Percentiles rank a stretch among this genome's conserved stretches.
Evolutionary conservation across 1,140 invertebrate genomes (phyloP).

Genomic region (Microplitis mediator): DNA sequence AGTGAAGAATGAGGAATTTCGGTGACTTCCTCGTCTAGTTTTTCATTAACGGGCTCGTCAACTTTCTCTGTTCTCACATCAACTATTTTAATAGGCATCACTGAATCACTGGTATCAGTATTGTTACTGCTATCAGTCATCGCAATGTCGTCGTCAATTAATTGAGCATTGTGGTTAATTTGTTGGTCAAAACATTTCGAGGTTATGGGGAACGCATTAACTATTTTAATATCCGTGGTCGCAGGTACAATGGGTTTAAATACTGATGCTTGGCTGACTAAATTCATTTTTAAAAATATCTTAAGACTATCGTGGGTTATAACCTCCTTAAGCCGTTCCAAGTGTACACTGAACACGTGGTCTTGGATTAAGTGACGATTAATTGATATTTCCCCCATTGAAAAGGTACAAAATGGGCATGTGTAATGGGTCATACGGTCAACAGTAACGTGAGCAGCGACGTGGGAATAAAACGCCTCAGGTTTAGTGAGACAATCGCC

Average conservation of each 20-base stretch:
- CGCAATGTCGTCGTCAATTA: background rate
- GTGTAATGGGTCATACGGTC: constrained; percentile 44
- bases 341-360: constrained; percentile 43
- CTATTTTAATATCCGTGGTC: constrained; percentile 36
- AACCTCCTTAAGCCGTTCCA: constrained; percentile 30
- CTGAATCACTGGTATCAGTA: background rate
- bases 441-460: constrained; percentile 43
- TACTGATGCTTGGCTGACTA: no score
- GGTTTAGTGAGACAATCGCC: constrained; percentile 42
- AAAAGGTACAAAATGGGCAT: constrained; percentile 47
- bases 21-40: background rate
- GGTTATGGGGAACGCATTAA: constrained; percentile 45
- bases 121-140: background rate
- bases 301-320: constrained; percentile 36
- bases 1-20: background rate
- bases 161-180: background rate
- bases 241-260: background rate
- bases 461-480: constrained; percentile 43
- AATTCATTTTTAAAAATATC: no score
- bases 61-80: constrained; percentile 24
- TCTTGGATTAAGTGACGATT: constrained; percentile 36
- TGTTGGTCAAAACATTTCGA: constrained; percentile 42
- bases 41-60: no score
- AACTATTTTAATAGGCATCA: background rate
- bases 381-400: constrained; percentile 27